These are phyloP conservation scores for Helicoverpa assulta DNA, from an alignment of 2,888 invertebrate species.

Conservation along the genomic window DNA sequence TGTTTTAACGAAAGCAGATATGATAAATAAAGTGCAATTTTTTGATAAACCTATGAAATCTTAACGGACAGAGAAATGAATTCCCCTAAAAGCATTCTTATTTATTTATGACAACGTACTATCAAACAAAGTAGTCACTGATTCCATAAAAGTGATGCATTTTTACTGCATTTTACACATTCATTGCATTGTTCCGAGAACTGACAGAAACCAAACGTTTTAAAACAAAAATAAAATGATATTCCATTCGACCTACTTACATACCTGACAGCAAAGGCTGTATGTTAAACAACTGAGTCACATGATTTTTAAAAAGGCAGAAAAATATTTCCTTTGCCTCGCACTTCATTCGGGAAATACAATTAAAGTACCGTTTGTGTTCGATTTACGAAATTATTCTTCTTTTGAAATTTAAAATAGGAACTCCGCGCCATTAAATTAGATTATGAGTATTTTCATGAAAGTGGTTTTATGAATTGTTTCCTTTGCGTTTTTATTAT, in stretches of 20 bases:
- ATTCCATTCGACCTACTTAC: constrained; percentile 28
- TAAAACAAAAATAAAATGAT: constrained; percentile 7
- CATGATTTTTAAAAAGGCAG: constrained; percentile 13
- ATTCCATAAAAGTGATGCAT: no score
- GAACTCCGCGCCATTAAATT: constrained; percentile 19
- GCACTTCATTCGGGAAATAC: constrained; percentile 23
- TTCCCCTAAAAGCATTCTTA: no score
- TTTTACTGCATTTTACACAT: background rate
- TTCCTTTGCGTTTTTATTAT: constrained; percentile 2
- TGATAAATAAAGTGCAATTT: no score
- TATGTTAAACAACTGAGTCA: background rate
- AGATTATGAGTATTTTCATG: background rate
- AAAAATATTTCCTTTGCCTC: constrained; percentile 18
- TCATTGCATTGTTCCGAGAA: constrained; percentile 8
- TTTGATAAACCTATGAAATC: no score
- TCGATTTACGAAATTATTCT: constrained; percentile 14
- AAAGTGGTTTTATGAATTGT: background rate
- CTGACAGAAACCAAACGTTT: constrained; percentile 1
- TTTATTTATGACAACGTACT: no score
- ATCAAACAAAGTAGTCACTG: no score
- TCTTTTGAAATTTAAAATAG: constrained; percentile 18
- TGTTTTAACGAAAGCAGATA: no score
- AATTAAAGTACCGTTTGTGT: constrained; percentile 20
- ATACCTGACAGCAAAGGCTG: constrained; percentile 13
- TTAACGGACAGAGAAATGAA: no score